These are phyloP conservation scores for Prinia subflava DNA, from an alignment of 2,113 vertebrate species.

Conservation along the genomic window DNA sequence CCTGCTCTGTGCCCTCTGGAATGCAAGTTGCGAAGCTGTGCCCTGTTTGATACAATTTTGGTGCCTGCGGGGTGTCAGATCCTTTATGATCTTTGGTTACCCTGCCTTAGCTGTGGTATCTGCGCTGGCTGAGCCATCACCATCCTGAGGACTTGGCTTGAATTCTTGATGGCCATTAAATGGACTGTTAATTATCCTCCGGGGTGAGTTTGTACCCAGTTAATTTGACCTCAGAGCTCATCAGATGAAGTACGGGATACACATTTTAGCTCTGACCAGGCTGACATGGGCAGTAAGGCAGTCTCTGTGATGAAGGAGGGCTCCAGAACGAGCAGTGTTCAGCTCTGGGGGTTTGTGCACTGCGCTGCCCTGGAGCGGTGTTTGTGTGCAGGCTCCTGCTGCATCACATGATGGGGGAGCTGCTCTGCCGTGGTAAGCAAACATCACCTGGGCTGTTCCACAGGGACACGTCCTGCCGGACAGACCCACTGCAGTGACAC, in stretches of 20 bases:
- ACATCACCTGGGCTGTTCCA: neutral
- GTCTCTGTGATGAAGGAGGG: neutral
- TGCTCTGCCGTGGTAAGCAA: neutral
- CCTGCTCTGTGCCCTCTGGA: neutral
- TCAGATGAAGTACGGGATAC: neutral
- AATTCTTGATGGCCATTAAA: neutral
- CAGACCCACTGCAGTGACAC: neutral
- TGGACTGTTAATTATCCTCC: neutral
- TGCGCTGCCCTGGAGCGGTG: neutral
- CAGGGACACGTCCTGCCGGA: neutral
- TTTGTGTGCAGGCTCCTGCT: neutral
- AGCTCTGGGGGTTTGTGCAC: neutral
- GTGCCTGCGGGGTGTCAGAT: neutral
- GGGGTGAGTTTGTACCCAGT: neutral
- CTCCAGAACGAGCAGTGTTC: neutral
- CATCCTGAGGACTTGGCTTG: neutral
- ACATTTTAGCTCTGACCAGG: neutral
- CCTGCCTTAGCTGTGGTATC: neutral
- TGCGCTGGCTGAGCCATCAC: neutral
- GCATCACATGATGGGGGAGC: neutral
- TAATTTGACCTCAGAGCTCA: neutral
- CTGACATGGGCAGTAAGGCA: neutral
- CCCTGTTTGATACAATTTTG: fast-evolving
- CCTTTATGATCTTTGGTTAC: fast-evolving
- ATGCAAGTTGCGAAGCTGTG: neutral